A percentile compares a stretch with the other conserved stretches of the same genome.
phyloP scores from a whole-genome alignment of 1,140 invertebrate genomes.

The Bactericera cockerelli region DNA sequence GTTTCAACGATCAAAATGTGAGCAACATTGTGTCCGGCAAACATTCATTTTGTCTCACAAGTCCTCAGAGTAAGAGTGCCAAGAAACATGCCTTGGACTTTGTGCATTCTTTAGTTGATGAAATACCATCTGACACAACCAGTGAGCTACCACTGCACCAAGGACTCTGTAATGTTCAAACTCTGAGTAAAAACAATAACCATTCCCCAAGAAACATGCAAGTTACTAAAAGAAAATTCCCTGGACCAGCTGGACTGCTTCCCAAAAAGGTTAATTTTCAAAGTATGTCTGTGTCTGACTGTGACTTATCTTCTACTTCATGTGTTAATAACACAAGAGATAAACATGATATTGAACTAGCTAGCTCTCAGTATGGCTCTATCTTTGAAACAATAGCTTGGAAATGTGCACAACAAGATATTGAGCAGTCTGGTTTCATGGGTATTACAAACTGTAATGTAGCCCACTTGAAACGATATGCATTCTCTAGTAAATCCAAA shows the following conservation, averaged over 20 bases:
- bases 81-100: no score
- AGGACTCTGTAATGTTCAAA: no score
- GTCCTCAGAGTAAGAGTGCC: no score
- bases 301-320: no score
- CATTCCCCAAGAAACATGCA: background rate
- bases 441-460: background rate
- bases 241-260: slow-evolving; percentile 24
- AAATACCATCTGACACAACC: no score
- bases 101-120: no score
- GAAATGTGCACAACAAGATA: background rate
- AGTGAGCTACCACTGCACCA: no score
- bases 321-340: background rate
- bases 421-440: background rate
- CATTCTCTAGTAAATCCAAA: slow-evolving; percentile 6
- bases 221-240: slow-evolving; percentile 22
- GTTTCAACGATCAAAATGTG: no score
- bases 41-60: no score
- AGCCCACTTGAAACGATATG: background rate
- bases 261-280: slow-evolving; percentile 20
- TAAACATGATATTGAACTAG: background rate
- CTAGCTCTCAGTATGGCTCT: background rate
- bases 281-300: no score
- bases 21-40: no score
- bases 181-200: no score
- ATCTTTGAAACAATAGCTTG: background rate